Conservation (phyloP, 2,888 invertebrate species). For the Tenthredo mesomela region DNA sequence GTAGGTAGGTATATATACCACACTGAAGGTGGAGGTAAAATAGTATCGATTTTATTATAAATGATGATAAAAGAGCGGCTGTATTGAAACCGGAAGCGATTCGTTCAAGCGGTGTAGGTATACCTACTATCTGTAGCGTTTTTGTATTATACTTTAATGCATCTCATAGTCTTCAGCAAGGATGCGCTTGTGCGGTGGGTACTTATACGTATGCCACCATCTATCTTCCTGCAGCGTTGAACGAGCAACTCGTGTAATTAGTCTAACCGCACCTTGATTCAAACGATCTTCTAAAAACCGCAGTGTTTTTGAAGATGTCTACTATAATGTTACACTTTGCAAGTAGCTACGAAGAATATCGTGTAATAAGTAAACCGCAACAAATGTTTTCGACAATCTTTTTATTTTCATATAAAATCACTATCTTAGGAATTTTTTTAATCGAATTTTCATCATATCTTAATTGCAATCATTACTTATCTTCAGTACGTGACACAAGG, state of each 20-base stretch:
- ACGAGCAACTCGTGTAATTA: constrained; percentile 46
- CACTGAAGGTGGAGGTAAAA: background rate
- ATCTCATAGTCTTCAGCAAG: constrained; percentile 12
- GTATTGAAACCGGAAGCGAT: constrained; percentile 29
- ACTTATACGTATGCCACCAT: background rate
- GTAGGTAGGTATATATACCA: background rate
- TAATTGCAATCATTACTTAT: background rate
- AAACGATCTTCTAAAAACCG: constrained; percentile 26
- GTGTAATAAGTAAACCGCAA: background rate
- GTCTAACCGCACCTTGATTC: constrained; percentile 45
- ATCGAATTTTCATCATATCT: background rate
- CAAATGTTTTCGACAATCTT: background rate
- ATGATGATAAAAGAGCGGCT: background rate
- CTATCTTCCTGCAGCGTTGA: constrained; percentile 14
- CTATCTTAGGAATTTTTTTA: background rate
- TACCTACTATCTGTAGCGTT: background rate
- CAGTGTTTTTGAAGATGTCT: constrained; percentile 26
- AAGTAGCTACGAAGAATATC: constrained; percentile 6
- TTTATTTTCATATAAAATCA: background rate
- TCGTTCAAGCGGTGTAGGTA: constrained; percentile 19
- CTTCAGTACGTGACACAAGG: background rate
- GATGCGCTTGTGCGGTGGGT: constrained; percentile 10
- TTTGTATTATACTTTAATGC: constrained; percentile 3
- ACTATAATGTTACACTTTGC: background rate
- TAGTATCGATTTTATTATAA: constrained; percentile 20